Evolutionary conservation across 2,113 vertebrate genomes (phyloP), one percentile per base, ranked within the genome.

Genomic region (Leptosomus discolor): DNA sequence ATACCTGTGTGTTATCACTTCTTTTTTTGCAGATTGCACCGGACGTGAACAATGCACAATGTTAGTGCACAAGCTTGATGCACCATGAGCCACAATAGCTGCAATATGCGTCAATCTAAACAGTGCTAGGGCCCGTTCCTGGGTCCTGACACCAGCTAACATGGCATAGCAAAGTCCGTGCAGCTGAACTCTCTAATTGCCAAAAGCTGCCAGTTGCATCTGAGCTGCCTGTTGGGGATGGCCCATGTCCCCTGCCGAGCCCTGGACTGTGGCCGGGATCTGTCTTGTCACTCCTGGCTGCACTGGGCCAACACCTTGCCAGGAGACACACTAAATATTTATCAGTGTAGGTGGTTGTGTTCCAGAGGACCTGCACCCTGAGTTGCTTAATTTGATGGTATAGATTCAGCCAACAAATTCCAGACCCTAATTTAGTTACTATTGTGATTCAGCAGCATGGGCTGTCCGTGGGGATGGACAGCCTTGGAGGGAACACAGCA

Each of bases 401-500:
- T 2, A 53, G 54, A 27, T 30, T 22, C 30, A 74, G 54, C 16
- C 54, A 84, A 37, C 2, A 56, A 45, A 51, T 34, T 41, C 48
- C 36, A 73, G 63, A 53, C 21, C 34, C 34, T 36, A 21, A 57
- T 45, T 30, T 37, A 53, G 7, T 50, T n/a, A 39, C 48, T 24
- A 8, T 5, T 29, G 45, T 48, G 53, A 37, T 36, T 63, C 3
- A 3, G 37, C 10, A 63, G 17, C 5, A 1, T 2, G 53, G 29
- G 19, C 8, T 0, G 1, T 48, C 51, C 0, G 1, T 0, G 2
- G 17, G 39, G 27, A n/a, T 21, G 36, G 46, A 13, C 20, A 19
- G 36, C 11, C 23, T 1, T 0, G 23, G 17, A n/a, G 53, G 30
- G 29, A 77, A 37, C 0, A 2, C 6, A 11, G 46, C 11, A 8